phyloP scores from a whole-genome alignment of 2,797 vertebrate species.

The Arctocebus calabarensis region DNA sequence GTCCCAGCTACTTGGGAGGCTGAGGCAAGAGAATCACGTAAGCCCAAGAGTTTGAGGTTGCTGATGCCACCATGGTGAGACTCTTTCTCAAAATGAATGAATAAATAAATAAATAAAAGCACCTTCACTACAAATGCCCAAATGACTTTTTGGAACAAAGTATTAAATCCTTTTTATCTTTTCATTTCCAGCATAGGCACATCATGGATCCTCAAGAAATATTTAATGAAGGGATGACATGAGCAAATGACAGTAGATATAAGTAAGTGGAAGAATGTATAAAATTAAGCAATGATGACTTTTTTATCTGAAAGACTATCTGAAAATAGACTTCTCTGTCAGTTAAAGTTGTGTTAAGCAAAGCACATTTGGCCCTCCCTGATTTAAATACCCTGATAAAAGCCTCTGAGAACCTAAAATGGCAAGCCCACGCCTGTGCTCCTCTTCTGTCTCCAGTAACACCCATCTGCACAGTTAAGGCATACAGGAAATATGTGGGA shows the following conservation, averaged over 20 bases:
- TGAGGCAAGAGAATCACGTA: too few relatives aligned
- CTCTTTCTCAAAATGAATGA: too few relatives aligned
- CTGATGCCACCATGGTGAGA: too few relatives aligned
- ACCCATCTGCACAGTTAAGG: background rate
- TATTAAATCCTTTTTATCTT: slow-evolving; percentile 23
- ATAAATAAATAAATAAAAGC: background rate
- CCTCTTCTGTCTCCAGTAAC: background rate
- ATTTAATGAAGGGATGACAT: slow-evolving; percentile 50
- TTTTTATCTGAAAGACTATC: slow-evolving; percentile 43
- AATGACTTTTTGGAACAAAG: slow-evolving; percentile 48
- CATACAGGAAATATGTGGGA: background rate
- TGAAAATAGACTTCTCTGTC: slow-evolving; percentile 56
- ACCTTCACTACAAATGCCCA: background rate
- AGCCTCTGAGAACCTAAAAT: background rate
- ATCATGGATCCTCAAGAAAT: slow-evolving; percentile 17
- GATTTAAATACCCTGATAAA: slow-evolving; percentile 11
- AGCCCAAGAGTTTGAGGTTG: too few relatives aligned
- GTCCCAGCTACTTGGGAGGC: too few relatives aligned
- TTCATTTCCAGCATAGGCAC: slow-evolving; percentile 16
- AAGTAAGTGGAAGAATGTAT: slow-evolving; percentile 41
- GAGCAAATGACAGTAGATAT: slow-evolving; percentile 41
- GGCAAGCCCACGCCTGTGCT: background rate
- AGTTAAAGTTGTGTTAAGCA: background rate
- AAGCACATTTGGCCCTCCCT: slow-evolving; percentile 7
- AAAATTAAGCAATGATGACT: slow-evolving; percentile 64